Evolutionary conservation across 2,888 invertebrate genomes (phyloP).

Genomic region (Drosophila nigricruria): DNA sequence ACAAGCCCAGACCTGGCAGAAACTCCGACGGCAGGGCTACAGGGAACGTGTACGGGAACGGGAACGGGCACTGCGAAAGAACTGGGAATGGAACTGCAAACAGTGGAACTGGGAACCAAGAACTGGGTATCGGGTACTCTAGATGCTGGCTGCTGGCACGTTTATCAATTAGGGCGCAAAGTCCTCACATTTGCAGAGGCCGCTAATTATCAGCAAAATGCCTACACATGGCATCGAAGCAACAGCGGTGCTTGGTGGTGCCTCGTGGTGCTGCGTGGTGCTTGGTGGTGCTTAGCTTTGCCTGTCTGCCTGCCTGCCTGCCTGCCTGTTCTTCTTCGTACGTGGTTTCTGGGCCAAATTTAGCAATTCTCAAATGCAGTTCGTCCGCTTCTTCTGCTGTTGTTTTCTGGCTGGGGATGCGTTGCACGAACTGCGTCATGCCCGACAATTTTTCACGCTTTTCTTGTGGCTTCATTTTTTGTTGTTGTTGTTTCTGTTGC

Average conservation of each 20-base stretch:
- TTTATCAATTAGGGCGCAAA: slow-evolving; percentile 78
- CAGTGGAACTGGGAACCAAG: slow-evolving; percentile 3
- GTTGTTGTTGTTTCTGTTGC: neutral
- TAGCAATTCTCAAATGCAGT: slow-evolving; percentile 68
- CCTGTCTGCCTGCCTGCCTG: no score
- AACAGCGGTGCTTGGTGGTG: slow-evolving; percentile 16
- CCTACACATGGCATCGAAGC: slow-evolving; percentile 62
- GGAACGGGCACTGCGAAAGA: slow-evolving; percentile 1
- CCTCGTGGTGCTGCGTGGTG: slow-evolving; percentile 10
- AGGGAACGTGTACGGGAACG: no score
- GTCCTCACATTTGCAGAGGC: slow-evolving; percentile 46
- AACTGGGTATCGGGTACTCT: slow-evolving; percentile 10
- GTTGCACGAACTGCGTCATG: slow-evolving; percentile 68
- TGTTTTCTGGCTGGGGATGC: slow-evolving; percentile 39
- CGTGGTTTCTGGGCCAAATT: slow-evolving; percentile 68
- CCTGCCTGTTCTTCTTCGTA: neutral
- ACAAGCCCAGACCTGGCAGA: slow-evolving; percentile 42
- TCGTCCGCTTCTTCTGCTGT: slow-evolving; percentile 26
- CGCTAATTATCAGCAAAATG: slow-evolving; percentile 78
- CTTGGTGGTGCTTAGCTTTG: slow-evolving; percentile 3
- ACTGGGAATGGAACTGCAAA: slow-evolving; percentile 27
- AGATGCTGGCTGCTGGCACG: slow-evolving; percentile 45
- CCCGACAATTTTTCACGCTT: slow-evolving; percentile 80
- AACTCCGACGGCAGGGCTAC: slow-evolving; percentile 17
- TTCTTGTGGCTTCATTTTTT: slow-evolving; percentile 55